Evolutionary conservation across 2,113 vertebrate genomes (phyloP).

Genomic region (Ia io): DNA sequence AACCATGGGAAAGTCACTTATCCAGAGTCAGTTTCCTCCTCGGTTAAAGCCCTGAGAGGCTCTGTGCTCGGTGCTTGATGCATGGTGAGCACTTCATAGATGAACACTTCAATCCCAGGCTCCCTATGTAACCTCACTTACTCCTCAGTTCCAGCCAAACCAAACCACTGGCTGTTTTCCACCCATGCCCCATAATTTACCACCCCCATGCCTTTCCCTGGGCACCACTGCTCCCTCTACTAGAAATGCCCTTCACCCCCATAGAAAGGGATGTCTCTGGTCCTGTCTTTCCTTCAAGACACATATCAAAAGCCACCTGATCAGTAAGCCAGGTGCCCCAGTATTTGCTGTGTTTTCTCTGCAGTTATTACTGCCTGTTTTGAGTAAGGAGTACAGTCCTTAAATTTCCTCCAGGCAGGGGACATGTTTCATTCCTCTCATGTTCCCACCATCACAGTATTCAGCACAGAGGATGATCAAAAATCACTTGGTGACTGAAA

Average conservation of each 20-base stretch:
- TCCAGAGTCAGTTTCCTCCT: neutral
- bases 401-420: neutral
- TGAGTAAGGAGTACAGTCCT: slow-evolving; percentile 5
- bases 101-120: neutral
- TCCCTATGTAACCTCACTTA: neutral
- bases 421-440: neutral
- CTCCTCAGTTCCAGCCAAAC: neutral
- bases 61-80: neutral
- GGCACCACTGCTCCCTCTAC: neutral
- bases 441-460: neutral
- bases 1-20: neutral
- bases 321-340: neutral
- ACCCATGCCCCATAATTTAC: neutral
- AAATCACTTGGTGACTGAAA: slow-evolving; percentile 21
- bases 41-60: neutral
- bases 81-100: neutral
- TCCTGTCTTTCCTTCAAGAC: neutral
- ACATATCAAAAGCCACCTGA: neutral
- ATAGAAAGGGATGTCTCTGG: neutral
- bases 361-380: neutral
- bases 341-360: neutral
- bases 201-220: neutral
- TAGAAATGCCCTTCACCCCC: neutral
- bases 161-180: neutral
- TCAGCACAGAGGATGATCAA: neutral